Percentiles rank a stretch among this genome's conserved stretches.
Evolutionary conservation across 2,797 vertebrate species (phyloP).

Genomic region (Delichon dasypus): DNA sequence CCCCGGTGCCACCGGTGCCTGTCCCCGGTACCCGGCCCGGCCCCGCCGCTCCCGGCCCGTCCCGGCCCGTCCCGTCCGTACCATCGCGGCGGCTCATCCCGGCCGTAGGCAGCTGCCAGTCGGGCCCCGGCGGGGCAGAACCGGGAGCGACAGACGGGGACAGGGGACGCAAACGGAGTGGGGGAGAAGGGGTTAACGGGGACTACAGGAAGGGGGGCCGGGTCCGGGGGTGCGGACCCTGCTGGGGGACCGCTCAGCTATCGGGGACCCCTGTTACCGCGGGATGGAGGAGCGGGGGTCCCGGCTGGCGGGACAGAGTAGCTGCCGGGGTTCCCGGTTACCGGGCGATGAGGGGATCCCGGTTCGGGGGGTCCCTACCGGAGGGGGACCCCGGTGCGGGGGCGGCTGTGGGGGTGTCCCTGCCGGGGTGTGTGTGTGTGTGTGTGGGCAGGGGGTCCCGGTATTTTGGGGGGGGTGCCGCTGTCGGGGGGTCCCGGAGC

Average conservation of each 20-base stretch:
- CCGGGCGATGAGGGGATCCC: neutral
- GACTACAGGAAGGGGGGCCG: neutral
- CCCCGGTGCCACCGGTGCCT: neutral
- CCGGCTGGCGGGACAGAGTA: neutral
- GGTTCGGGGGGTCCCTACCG: too few species aligned
- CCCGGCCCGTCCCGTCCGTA: neutral
- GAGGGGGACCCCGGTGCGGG: too few species aligned
- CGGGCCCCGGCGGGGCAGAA: slow-evolving; percentile 15
- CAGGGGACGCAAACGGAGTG: neutral
- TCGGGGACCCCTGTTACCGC: neutral
- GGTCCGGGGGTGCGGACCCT: neutral
- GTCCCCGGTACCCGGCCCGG: neutral
- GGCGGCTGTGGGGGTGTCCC: neutral
- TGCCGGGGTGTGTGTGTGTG: too few species aligned
- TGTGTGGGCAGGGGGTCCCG: neutral
- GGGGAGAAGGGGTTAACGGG: neutral
- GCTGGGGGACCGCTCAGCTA: neutral
- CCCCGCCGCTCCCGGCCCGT: neutral
- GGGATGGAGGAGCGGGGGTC: neutral
- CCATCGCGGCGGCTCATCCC: neutral
- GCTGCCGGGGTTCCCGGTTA: neutral
- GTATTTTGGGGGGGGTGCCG: neutral
- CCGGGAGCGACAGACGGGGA: neutral
- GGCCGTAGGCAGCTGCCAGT: neutral
- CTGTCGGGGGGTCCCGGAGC: neutral